Conservation (phyloP, 1,140 invertebrate genomes). For the Myzus persicae region DNA sequence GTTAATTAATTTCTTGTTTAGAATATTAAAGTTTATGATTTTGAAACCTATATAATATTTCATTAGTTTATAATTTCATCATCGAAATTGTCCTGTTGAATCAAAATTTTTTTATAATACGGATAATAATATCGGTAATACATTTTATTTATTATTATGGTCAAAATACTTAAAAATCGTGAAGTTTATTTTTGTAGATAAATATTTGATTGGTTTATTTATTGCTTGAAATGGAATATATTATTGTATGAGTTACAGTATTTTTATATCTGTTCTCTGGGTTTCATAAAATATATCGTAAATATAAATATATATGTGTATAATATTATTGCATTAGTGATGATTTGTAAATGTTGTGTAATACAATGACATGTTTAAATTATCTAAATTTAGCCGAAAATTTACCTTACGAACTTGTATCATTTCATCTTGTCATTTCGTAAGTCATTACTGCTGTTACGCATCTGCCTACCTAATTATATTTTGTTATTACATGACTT, state of each 20-base stretch:
- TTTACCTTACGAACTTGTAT: not conserved
- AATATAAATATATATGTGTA: no score
- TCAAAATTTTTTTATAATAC: not conserved
- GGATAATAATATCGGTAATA: not conserved
- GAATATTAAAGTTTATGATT: not conserved
- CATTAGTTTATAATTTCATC: not conserved
- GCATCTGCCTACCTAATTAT: not conserved
- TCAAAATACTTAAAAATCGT: not conserved
- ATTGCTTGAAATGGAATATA: not conserved
- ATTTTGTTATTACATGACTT: not conserved
- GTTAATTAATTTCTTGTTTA: not conserved
- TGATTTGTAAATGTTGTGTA: not conserved
- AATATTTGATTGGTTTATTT: not conserved
- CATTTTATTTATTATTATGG: not conserved
- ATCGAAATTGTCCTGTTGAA: not conserved
- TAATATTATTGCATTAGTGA: not conserved
- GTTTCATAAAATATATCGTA: not conserved
- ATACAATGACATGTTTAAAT: not conserved
- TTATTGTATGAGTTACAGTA: not conserved
- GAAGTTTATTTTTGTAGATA: constrained; percentile 12
- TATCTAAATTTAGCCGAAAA: not conserved
- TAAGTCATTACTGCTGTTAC: not conserved
- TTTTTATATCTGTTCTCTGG: not conserved
- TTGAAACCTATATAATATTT: not conserved
- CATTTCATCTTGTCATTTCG: not conserved